Evolutionary conservation across 2,797 vertebrate species (phyloP), one percentile per base, ranked within the genome.

Genomic region (Meda fulgida): DNA sequence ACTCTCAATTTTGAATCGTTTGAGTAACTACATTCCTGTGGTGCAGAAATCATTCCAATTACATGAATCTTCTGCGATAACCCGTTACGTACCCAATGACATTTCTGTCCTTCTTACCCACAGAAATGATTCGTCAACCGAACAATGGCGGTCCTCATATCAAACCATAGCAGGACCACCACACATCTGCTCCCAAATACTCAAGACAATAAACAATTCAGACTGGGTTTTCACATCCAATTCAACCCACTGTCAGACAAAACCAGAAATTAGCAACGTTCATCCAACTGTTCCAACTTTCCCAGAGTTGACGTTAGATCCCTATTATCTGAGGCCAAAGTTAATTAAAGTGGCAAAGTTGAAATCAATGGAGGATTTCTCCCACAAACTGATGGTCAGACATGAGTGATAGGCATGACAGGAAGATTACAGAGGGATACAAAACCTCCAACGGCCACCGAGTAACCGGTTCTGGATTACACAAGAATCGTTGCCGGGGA

Each of bases 181-280:
- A 67, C 90, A 92, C 93, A 93, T 93, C 92, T 93, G 91, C 92
- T 93, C 89, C 90, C 69, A 81, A 93, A 93, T 88, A 92, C 91
- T 89, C 89, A 83, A 92, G 94, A 95, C 95, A 96, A 95, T 96
- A 95, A 96, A 95, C 95, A 95, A 94, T 95, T 91, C 93, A 90
- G 92, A 92, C 83, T 84, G 87, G 89, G 53, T 85, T 90, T 92
- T 93, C 92, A 93, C 94, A 93, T 93, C 93, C 92, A 89, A 95
- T 95, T 95, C 93, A 79, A 92, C 78, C 83, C 79, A 85, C 84
- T 78, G 55, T 93, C 88, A 73, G 91, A 92, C 92, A 92, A 93
- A 94, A 92, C 93, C 91, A 76, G 63, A 93, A 94, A 94, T 94
- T 92, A 93, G 63, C 85, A 85, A 71, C 88, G 65, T 92, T 92